A percentile compares a stretch with the other conserved stretches of the same genome.
These are phyloP conservation scores for Micromesistius poutassou DNA, from an alignment of 2,797 vertebrate species.

Conservation along the genomic window DNA sequence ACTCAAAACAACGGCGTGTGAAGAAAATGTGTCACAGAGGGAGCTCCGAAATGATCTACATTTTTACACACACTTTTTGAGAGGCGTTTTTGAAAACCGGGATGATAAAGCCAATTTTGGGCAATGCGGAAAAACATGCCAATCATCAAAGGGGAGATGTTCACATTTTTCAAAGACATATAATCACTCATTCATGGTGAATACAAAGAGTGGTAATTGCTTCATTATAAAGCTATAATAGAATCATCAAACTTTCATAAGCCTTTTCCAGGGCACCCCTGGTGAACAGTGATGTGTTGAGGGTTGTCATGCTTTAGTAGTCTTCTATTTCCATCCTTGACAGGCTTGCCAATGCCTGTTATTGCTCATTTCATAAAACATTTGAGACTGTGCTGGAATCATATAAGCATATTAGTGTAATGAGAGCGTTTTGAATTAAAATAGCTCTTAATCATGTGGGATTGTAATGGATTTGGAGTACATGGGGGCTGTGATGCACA, in stretches of 20 bases:
- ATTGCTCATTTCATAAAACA: slow-evolving; percentile 22
- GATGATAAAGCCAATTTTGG: slow-evolving; percentile 49
- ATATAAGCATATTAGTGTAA: slow-evolving; percentile 32
- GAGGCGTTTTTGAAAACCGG: slow-evolving; percentile 27
- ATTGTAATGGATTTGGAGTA: slow-evolving; percentile 36
- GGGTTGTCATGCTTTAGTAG: neutral
- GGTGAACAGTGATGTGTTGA: slow-evolving; percentile 37
- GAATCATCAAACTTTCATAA: slow-evolving; percentile 63
- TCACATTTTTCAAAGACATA: slow-evolving; percentile 41
- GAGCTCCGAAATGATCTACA: slow-evolving; percentile 50
- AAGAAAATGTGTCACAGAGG: slow-evolving; percentile 58
- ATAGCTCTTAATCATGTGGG: slow-evolving; percentile 30
- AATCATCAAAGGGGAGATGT: slow-evolving; percentile 53
- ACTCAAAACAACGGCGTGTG: slow-evolving; percentile 50
- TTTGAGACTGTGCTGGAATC: slow-evolving; percentile 33
- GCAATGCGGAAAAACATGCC: slow-evolving; percentile 52
- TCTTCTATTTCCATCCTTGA: slow-evolving; percentile 19
- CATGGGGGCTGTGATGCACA: slow-evolving; percentile 53
- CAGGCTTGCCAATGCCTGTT: neutral
- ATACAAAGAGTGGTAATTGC: slow-evolving; percentile 63
- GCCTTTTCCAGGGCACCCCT: slow-evolving; percentile 53
- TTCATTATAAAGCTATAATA: slow-evolving; percentile 69
- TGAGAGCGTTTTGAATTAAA: slow-evolving; percentile 29
- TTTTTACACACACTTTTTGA: slow-evolving; percentile 14
- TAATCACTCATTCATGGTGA: slow-evolving; percentile 51